Percentiles rank a stretch among this genome's conserved stretches.
Evolutionary conservation across 2,797 vertebrate genomes (phyloP).

Genomic region (Acropternis orthonyx): DNA sequence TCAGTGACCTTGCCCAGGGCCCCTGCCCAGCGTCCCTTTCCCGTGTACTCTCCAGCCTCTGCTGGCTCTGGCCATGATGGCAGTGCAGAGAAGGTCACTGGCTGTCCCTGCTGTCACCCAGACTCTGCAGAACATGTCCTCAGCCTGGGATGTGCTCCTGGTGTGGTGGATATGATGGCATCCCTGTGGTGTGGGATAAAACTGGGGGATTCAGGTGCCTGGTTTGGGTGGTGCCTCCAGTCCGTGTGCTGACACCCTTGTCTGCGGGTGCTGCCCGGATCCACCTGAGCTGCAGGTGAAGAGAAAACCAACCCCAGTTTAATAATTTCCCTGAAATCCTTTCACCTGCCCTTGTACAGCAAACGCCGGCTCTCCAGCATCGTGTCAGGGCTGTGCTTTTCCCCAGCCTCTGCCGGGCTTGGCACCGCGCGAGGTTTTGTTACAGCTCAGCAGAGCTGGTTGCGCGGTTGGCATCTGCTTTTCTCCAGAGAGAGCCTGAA

Average conservation of each 20-base stretch:
- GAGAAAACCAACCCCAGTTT: background rate
- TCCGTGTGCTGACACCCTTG: background rate
- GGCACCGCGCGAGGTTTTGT: slow-evolving; percentile 23
- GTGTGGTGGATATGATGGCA: background rate
- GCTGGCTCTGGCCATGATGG: background rate
- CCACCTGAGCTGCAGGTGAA: background rate
- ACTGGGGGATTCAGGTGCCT: background rate
- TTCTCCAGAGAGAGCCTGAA: slow-evolving; percentile 57
- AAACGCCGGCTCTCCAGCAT: background rate
- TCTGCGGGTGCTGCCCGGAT: background rate
- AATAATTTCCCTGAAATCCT: background rate
- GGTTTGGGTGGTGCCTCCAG: background rate
- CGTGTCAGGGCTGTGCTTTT: background rate
- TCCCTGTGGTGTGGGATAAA: background rate
- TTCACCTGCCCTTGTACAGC: background rate
- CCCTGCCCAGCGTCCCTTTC: background rate
- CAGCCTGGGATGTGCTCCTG: background rate
- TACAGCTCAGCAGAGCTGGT: slow-evolving; percentile 56
- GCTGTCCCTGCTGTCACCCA: background rate
- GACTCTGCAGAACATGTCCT: background rate
- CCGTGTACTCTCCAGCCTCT: background rate
- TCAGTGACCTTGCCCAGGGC: background rate
- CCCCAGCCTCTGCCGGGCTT: background rate
- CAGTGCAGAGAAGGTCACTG: background rate
- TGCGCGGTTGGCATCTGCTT: slow-evolving; percentile 55